Evolutionary conservation across 2,113 vertebrate species (phyloP).

Genomic region (Heteronetta atricapilla): DNA sequence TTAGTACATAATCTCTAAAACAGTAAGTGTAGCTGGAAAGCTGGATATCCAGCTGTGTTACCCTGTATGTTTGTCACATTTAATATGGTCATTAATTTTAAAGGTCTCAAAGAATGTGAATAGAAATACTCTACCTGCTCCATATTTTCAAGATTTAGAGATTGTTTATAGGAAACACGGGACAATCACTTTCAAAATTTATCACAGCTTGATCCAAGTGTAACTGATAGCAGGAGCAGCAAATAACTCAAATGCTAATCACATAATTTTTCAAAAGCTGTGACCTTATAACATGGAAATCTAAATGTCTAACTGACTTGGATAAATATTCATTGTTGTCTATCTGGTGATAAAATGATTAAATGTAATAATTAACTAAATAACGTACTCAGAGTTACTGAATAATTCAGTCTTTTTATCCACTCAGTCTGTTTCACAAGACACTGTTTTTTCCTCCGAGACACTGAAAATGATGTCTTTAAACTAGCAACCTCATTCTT

Average conservation of each 20-base stretch:
- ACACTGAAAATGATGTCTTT: background rate
- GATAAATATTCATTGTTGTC: background rate
- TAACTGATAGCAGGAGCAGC: background rate
- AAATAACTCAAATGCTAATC: background rate
- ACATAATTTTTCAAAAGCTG: background rate
- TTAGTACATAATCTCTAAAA: background rate
- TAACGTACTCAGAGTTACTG: background rate
- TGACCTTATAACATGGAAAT: background rate
- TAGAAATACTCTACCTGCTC: background rate
- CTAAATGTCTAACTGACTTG: background rate
- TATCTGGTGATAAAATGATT: background rate
- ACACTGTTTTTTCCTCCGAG: background rate
- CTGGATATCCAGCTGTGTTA: background rate
- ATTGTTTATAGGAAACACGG: background rate
- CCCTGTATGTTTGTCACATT: background rate
- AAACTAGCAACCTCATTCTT: background rate
- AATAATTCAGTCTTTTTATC: background rate
- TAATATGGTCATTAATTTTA: background rate
- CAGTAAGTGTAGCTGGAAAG: background rate
- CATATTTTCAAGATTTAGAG: background rate
- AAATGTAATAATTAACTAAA: background rate
- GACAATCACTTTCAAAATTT: background rate
- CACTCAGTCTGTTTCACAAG: background rate
- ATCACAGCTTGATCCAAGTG: background rate
- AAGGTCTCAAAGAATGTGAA: background rate